phyloP scores from a whole-genome alignment of 2,888 invertebrate species.

The Trachelus stipa region DNA sequence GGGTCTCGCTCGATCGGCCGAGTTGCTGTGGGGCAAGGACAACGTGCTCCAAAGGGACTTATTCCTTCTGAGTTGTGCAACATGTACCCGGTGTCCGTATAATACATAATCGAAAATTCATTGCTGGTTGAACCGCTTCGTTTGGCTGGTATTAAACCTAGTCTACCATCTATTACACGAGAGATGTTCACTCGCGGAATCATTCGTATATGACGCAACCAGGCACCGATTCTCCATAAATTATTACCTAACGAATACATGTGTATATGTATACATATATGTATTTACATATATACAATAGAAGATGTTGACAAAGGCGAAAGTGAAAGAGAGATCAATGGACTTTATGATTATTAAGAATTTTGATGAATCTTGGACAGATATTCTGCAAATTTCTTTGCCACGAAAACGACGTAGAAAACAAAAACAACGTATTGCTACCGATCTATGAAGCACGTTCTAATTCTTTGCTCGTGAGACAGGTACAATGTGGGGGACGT shows the following conservation, averaged over 20 bases:
- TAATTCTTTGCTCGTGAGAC: neutral
- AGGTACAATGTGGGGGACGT: neutral
- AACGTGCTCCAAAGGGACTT: constrained; percentile 36
- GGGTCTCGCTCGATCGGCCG: constrained; percentile 31
- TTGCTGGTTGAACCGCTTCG: constrained; percentile 35
- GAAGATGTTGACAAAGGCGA: neutral
- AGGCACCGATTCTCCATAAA: neutral
- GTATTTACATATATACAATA: neutral
- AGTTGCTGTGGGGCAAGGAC: constrained; percentile 50
- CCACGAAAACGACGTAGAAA: neutral
- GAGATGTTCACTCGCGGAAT: neutral
- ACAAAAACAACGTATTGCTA: neutral
- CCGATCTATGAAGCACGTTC: neutral
- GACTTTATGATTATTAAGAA: neutral
- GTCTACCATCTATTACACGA: neutral
- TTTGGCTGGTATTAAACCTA: neutral
- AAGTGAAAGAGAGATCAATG: neutral
- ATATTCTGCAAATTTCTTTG: neutral
- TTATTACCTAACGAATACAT: neutral
- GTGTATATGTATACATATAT: neutral
- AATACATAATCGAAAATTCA: constrained; percentile 30
- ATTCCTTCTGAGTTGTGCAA: constrained; percentile 37
- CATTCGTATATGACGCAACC: neutral
- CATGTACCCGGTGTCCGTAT: constrained; percentile 1
- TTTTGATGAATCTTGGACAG: neutral